Conservation (phyloP, 2,113 vertebrate species). For the Syrmaticus mikado region DNA sequence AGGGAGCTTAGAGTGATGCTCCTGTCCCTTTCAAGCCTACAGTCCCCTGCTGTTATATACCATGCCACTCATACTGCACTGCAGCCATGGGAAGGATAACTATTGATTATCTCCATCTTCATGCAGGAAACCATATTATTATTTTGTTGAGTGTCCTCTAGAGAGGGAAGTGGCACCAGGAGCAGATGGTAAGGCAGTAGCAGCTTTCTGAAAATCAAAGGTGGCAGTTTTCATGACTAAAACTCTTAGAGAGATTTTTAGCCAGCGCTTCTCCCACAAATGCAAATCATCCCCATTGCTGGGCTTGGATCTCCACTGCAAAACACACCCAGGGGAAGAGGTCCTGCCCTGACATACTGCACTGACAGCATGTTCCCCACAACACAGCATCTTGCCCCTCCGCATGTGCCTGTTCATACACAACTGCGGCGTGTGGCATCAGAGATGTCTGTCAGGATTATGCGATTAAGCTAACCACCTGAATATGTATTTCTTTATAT, state of each 20-base stretch:
- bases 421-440: neutral
- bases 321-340: neutral
- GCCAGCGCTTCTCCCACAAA: neutral
- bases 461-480: slow-evolving; percentile 8
- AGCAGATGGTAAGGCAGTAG: slow-evolving; percentile 53
- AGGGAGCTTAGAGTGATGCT: neutral
- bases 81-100: neutral
- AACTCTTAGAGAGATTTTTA: slow-evolving; percentile 25
- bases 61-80: rapidly evolving
- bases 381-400: neutral
- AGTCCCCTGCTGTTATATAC: neutral
- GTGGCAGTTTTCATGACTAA: slow-evolving; percentile 42
- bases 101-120: neutral
- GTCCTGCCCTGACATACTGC: neutral
- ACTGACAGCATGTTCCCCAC: neutral
- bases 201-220: slow-evolving; percentile 50
- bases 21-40: neutral
- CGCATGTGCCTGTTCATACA: neutral
- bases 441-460: neutral
- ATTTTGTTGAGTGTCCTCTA: slow-evolving; percentile 11
- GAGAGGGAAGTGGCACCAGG: neutral
- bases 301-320: neutral
- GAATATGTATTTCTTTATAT: slow-evolving; percentile 17
- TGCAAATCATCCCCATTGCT: neutral
- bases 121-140: slow-evolving; percentile 7